Evolutionary conservation across 1,140 invertebrate species (phyloP), one percentile per base, ranked within the genome.

Genomic region (Drosophila auraria): DNA sequence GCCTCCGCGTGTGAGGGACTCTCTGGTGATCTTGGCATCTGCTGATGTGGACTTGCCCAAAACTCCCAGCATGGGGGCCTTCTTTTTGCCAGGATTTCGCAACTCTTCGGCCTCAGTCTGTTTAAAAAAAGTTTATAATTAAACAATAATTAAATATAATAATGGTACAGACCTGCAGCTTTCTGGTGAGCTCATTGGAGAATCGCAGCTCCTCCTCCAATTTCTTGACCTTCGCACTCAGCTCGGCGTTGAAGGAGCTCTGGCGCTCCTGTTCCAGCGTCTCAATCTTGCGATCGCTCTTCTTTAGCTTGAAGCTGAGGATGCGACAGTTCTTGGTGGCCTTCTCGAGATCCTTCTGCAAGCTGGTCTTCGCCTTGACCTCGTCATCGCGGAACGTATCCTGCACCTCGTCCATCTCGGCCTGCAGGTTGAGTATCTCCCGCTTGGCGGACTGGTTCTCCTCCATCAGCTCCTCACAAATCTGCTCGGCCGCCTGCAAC

Each of bases 251-350:
- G 30, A 94, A 93, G 72, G 94, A 93, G 6, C 94, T 95, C 94
- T 96, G 87, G 4, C 97, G 97, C 79, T 99, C 98, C 42, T 95
- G 94, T 92, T 99, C 98, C 20, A 99, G 93, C 82, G 98, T 96
- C 66, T 99, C 98, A 33, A 96, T 95, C 92, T 96, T 96, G 62
- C 98, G 95, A 93, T 99, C 99, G 25, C 97, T 95, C 95, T 99
- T 99, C 82, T 98, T 96, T 56, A 99, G 94, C 94, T 99, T 99
- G 93, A 99, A 99, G 69, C 99, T 99, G 30, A 99, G 94, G 80
- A 99, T 98, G 77, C 99, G 95, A 94, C 98, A 99, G 94, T 99
- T 99, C 93, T 99, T 99, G 30, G 98, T 98, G n/a, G 97, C 97
- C 90, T 98, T 97, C 87, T 99, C 98, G 63, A 99, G 94, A 94